These are phyloP conservation scores for Chlorodrepanis virens DNA, from an alignment of 2,113 vertebrate genomes.

Conservation along the genomic window DNA sequence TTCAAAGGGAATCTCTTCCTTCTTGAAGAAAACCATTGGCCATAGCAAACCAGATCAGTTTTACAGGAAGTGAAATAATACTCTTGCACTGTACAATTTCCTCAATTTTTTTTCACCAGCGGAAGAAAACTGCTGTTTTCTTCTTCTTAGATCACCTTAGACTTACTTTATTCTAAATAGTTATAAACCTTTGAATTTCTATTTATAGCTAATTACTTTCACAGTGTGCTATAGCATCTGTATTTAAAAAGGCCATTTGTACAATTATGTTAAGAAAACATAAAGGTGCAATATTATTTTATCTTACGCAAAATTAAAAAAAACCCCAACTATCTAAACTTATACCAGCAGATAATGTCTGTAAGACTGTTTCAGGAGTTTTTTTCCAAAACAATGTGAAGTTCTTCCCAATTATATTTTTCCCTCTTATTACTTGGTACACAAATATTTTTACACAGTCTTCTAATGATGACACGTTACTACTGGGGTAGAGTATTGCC, in stretches of 20 bases:
- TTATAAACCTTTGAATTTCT: neutral
- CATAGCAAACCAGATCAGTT: neutral
- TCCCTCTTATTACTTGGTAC: neutral
- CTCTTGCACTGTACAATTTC: rapidly evolving
- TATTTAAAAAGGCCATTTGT: neutral
- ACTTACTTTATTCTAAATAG: neutral
- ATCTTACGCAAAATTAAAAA: neutral
- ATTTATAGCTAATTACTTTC: neutral
- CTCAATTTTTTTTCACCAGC: neutral
- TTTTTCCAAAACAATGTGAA: neutral
- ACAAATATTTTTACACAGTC: neutral
- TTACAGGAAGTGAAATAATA: neutral
- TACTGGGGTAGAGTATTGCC: neutral
- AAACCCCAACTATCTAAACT: neutral
- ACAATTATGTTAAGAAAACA: neutral
- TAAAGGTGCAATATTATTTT: neutral
- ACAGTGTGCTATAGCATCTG: neutral
- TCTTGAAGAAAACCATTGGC: neutral
- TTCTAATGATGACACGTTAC: neutral
- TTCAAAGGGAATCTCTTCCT: neutral
- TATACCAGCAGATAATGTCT: neutral
- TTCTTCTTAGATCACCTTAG: neutral
- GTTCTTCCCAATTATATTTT: neutral
- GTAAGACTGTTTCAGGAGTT: neutral
- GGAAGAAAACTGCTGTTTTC: neutral